Conservation (phyloP, 2,888 invertebrate species). For the Willowsia nigromaculata region DNA sequence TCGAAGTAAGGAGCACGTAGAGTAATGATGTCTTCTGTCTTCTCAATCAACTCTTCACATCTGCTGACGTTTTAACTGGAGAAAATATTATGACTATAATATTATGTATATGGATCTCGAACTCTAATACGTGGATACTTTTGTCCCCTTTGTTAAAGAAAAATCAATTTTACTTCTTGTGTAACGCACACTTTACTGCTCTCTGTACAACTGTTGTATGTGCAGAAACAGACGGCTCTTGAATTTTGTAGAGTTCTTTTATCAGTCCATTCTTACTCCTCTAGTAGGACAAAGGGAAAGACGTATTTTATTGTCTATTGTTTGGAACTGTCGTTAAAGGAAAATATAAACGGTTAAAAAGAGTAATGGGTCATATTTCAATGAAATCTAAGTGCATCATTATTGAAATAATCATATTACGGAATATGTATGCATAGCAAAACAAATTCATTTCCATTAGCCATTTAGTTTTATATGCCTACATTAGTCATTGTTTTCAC, state of each 20-base stretch:
- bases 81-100: not conserved
- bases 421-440: not conserved
- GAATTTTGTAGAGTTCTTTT: not conserved
- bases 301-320: not conserved
- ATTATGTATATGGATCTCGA: not conserved
- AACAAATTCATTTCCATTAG: not conserved
- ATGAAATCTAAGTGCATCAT: not conserved
- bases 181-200: not conserved
- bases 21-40: not conserved
- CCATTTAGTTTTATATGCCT: too few species aligned
- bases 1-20: conserved; percentile 7
- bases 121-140: not conserved
- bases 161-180: conserved; percentile 10
- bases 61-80: not conserved
- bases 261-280: not conserved
- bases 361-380: not conserved
- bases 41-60: not conserved
- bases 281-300: not conserved
- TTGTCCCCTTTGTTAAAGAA: not conserved
- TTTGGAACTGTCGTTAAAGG: not conserved
- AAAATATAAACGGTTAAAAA: not conserved
- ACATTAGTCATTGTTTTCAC: too few species aligned
- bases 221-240: too few species aligned
- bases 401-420: not conserved
- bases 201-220: not conserved